Base-by-base conservation (phyloP, 1,140 invertebrate species). In the Dolichoris vasculosae region DNA sequence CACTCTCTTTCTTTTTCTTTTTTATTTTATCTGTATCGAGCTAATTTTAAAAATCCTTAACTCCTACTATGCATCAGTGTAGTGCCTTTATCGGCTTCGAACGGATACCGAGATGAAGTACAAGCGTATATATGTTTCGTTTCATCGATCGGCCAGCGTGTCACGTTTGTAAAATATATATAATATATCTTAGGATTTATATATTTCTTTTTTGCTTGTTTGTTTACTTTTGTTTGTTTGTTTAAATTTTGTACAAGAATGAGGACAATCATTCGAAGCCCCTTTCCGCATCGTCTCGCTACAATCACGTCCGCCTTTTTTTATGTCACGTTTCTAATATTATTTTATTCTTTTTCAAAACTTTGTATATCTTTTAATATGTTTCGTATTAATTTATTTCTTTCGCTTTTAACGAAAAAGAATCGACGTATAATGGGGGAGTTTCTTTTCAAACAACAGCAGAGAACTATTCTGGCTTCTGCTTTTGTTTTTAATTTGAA, bases 21-120 rank as follows among this genome's bases (percentile, higher is more conserved):
- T 55, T 76, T 79, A 43, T 83, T 71, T 73, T 85, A 48, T 30
- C 82, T 79, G 82, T 86, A 82, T 64, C 51, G 43, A 76, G 67
- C 87, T 90, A 90, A 90, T 88, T 88, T 89, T 89, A 90, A 90
- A 91, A 91, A 90, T 88, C 38, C 88, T 91, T 90, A 90, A 89
- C 88, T 86, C 84, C 88, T 88, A 89, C 83, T 82, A 84, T 85
- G 85, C 87, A 90, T 89, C 88, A 89, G 89, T 89, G 71, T 89
- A 87, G 88, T 86, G 87, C 87, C 82, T 63, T 83, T 55, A 46
- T 55, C 35, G 30, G 67, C 78, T 71, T 81, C 59, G 83, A 73
- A 79, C 55, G 48, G 73, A 75, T 69, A 69, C 30, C 40, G 26
- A 82, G 63, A 67, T 59, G n/a, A 82, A 46, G 30, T 71, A 63